These are phyloP conservation scores for Pyrgilauda ruficollis DNA, from an alignment of 2,113 vertebrate genomes.

Conservation along the genomic window DNA sequence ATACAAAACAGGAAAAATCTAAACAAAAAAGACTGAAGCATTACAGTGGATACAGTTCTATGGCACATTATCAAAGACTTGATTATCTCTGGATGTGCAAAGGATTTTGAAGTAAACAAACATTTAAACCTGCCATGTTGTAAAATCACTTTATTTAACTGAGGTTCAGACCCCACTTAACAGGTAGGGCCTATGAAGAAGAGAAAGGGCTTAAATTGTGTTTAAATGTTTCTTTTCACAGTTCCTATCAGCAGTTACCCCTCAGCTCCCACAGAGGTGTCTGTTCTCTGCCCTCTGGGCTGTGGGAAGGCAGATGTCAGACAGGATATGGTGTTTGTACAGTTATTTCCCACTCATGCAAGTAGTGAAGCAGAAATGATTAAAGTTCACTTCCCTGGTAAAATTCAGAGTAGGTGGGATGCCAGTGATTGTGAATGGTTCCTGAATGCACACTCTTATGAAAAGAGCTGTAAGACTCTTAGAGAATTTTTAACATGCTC, in stretches of 20 bases:
- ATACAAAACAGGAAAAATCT: neutral
- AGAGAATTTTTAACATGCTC: neutral
- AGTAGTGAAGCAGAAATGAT: neutral
- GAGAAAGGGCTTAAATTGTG: neutral
- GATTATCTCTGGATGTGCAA: neutral
- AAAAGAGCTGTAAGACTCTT: neutral
- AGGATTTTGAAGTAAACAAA: slow-evolving; percentile 19
- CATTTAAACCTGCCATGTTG: neutral
- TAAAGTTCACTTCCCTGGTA: neutral
- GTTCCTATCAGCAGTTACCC: neutral
- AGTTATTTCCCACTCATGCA: neutral
- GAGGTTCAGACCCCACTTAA: neutral
- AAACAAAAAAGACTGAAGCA: neutral
- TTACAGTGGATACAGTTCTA: neutral
- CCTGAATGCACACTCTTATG: fast-evolving
- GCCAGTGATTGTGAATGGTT: neutral
- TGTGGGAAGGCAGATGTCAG: neutral
- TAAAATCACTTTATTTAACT: neutral
- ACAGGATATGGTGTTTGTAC: neutral
- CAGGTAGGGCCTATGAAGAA: neutral
- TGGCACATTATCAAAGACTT: neutral
- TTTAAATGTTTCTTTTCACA: neutral
- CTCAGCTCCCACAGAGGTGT: neutral
- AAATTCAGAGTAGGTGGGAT: neutral
- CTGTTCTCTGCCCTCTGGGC: neutral